Evolutionary conservation across 2,797 vertebrate species (phyloP).

Genomic region (Lophotriccus pileatus): DNA sequence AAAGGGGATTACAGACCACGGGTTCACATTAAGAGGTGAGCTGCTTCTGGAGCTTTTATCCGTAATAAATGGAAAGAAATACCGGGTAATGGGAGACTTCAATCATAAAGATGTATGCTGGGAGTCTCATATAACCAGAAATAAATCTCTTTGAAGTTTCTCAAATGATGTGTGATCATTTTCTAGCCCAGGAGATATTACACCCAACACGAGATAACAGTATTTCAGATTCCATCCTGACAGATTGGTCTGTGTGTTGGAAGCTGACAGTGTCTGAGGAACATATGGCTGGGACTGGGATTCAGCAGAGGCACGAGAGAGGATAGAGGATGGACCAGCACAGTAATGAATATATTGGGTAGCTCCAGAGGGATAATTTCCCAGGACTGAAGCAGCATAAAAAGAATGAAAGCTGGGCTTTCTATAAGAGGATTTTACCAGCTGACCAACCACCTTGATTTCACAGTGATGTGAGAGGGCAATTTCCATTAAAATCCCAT

Average conservation of each 20-base stretch:
- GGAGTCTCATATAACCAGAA: conserved; percentile 53
- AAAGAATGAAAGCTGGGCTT: conserved; percentile 10
- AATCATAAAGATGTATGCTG: conserved; percentile 53
- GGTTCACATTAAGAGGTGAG: conserved; percentile 6
- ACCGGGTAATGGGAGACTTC: conserved; percentile 30
- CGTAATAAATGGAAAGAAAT: conserved; percentile 52
- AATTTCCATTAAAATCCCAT: conserved; percentile 15
- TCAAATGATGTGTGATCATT: conserved; percentile 57
- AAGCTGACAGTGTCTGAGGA: conserved; percentile 38
- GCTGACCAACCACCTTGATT: neutral
- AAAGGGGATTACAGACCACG: conserved; percentile 7
- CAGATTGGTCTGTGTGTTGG: conserved; percentile 21
- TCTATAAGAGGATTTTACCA: conserved; percentile 26
- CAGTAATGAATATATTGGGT: neutral
- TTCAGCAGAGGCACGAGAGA: neutral
- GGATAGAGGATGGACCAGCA: neutral
- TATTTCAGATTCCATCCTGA: conserved; percentile 42
- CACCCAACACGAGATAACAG: conserved; percentile 17
- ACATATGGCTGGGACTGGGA: neutral
- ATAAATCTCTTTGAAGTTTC: conserved; percentile 61
- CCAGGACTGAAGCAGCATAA: neutral
- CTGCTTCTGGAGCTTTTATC: conserved; percentile 32
- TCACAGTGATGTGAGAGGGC: neutral
- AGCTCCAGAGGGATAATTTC: conserved; percentile 40
- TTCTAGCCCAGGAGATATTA: conserved; percentile 46